phyloP scores from a whole-genome alignment of 2,113 vertebrate species.

The Fregata magnificens region DNA sequence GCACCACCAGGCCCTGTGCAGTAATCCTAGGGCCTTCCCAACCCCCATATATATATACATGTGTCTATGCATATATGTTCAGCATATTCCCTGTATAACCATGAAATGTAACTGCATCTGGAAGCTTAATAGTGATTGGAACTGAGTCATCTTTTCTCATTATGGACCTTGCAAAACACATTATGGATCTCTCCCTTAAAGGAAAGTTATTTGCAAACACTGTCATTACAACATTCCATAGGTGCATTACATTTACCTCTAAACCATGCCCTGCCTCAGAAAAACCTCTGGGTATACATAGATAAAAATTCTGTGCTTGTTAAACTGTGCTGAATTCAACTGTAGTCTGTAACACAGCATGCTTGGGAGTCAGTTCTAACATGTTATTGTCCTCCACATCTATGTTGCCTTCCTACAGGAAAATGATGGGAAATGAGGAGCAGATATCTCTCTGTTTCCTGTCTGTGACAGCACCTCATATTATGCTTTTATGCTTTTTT shows the following conservation, averaged over 20 bases:
- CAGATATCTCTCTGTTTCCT: neutral
- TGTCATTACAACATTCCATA: neutral
- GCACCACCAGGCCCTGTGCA: neutral
- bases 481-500: rapidly evolving
- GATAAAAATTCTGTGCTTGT: neutral
- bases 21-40: neutral
- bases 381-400: neutral
- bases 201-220: neutral
- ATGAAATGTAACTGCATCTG: neutral
- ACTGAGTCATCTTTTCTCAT: neutral
- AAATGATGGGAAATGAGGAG: neutral
- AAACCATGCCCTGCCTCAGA: neutral
- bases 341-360: neutral
- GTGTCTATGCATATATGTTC: neutral
- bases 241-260: neutral
- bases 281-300: neutral
- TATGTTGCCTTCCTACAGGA: neutral
- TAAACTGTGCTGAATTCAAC: neutral
- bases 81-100: neutral
- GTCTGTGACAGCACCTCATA: neutral
- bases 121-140: neutral
- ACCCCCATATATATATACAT: rapidly evolving
- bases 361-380: neutral
- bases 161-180: neutral
- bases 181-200: neutral